phyloP scores from a whole-genome alignment of 1,140 invertebrate genomes.

The Mesaphorura yosii region DNA sequence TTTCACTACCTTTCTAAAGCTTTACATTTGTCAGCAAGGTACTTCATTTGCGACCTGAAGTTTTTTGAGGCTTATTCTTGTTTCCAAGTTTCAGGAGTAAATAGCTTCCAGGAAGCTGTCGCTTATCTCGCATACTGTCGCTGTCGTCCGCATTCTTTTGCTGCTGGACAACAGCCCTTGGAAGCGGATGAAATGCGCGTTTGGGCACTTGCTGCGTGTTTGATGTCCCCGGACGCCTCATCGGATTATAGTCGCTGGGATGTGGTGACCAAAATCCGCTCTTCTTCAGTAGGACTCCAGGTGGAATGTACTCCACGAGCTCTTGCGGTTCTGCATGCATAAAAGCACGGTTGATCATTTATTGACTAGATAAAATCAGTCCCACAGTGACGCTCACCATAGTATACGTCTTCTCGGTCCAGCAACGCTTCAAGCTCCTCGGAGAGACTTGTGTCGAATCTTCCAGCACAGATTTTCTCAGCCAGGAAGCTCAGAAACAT shows the following conservation, averaged over 20 bases:
- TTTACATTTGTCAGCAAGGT: too few species aligned
- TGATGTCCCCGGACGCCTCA: conserved; percentile 19
- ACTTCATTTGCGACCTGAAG: too few species aligned
- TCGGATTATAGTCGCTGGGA: conserved; percentile 29
- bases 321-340: too few species aligned
- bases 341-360: background rate
- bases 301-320: too few species aligned
- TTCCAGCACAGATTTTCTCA: background rate
- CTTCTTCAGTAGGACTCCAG: conserved; percentile 10
- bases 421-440: background rate
- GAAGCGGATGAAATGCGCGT: conserved; percentile 19
- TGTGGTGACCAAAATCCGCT: conserved; percentile 25
- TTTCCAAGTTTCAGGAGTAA: conserved; percentile 8
- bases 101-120: conserved; percentile 9
- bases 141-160: too few species aligned
- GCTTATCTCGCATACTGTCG: conserved; percentile 3
- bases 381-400: too few species aligned
- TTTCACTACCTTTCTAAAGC: too few species aligned
- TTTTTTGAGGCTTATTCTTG: too few species aligned
- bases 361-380: too few species aligned
- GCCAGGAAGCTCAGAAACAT: too few species aligned
- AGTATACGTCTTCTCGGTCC: background rate
- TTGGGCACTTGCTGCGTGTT: background rate
- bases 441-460: background rate
- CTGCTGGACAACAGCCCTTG: conserved; percentile 1